Conservation (phyloP, 2,113 vertebrate species). For the Thermophis baileyi region DNA sequence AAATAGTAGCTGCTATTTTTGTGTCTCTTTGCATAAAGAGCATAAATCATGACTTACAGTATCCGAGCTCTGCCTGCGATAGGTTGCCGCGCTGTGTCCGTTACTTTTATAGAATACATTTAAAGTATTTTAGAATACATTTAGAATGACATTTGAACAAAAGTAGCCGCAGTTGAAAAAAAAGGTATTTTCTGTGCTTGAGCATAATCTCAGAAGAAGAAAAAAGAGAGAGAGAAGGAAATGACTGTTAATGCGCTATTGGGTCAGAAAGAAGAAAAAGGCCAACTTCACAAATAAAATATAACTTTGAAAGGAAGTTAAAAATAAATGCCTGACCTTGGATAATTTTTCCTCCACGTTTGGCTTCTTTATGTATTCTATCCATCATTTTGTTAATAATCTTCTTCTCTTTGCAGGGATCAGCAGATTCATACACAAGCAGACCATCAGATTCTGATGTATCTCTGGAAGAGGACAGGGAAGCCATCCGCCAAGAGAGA, state of each 20-base stretch:
- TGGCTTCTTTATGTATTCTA: background rate
- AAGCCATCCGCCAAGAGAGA: conserved; percentile 89
- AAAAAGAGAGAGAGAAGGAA: rapidly evolving
- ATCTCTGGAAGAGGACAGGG: conserved; percentile 95
- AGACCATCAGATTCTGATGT: conserved; percentile 99
- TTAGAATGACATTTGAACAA: conserved; percentile 13
- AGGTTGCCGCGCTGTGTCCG: background rate
- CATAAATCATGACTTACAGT: background rate
- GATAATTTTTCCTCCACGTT: background rate
- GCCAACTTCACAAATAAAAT: background rate
- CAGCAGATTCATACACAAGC: conserved; percentile 98
- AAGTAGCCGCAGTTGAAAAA: background rate
- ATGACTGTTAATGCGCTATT: background rate
- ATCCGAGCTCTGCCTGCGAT: background rate
- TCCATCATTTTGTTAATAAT: background rate
- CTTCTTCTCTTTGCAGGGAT: conserved; percentile 79
- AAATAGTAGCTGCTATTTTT: background rate
- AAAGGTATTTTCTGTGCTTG: background rate
- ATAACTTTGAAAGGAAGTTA: rapidly evolving
- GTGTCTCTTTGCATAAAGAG: background rate
- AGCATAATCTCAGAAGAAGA: background rate
- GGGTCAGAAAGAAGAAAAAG: background rate
- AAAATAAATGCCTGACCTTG: background rate
- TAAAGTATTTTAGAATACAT: background rate
- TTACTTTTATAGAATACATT: background rate